phyloP scores from a whole-genome alignment of 2,797 vertebrate genomes.

The Betta splendens region DNA sequence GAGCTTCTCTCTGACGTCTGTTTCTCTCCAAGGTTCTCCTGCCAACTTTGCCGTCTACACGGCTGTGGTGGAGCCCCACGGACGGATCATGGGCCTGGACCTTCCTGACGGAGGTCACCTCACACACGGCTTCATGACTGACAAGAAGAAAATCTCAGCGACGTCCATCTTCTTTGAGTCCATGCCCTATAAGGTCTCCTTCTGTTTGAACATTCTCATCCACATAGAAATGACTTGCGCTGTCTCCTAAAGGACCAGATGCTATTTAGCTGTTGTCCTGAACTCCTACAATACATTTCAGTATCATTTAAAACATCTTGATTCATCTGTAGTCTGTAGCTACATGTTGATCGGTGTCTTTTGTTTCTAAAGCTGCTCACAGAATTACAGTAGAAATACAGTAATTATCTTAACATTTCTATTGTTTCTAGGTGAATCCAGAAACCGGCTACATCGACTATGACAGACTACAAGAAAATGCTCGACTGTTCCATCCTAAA shows the following conservation, averaged over 20 bases:
- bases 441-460: conserved; percentile 94
- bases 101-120: conserved; percentile 96
- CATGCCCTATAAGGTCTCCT: conserved; percentile 99
- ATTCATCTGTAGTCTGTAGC: too few relatives aligned
- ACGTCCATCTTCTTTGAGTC: conserved; percentile 98
- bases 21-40: conserved; percentile 85
- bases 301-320: too few relatives aligned
- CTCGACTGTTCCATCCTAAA: conserved; percentile 92
- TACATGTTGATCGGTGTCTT: too few relatives aligned
- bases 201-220: not conserved
- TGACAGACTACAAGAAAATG: conserved; percentile 89
- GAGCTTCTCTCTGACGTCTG: not conserved
- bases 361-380: too few relatives aligned
- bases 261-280: too few relatives aligned
- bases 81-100: conserved; percentile 98
- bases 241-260: too few relatives aligned
- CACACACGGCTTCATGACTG: conserved; percentile 98
- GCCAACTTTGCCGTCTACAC: conserved; percentile 97
- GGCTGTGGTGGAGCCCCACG: conserved; percentile 93
- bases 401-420: not conserved
- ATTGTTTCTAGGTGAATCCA: conserved; percentile 85
- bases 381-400: too few relatives aligned
- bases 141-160: conserved; percentile 97
- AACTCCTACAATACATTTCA: too few relatives aligned
- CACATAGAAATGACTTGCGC: too few relatives aligned